Evolutionary conservation across 2,797 vertebrate species (phyloP).

Genomic region (Apogon talboti): DNA sequence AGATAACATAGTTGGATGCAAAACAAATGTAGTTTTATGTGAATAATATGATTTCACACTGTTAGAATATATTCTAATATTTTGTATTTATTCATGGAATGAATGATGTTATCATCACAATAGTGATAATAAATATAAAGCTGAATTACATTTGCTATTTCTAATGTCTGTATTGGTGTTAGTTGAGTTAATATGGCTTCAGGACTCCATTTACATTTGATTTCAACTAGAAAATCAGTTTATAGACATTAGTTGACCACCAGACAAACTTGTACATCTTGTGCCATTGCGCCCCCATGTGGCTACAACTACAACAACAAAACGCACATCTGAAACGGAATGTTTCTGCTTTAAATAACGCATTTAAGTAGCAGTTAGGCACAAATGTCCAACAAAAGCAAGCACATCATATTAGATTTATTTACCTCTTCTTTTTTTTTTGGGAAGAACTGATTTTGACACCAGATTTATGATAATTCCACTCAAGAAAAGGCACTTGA

Average conservation of each 20-base stretch:
- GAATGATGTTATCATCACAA: too few species aligned
- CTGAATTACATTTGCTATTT: too few species aligned
- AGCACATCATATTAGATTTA: not conserved
- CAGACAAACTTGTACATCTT: not conserved
- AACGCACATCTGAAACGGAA: too few species aligned
- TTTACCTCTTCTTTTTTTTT: conserved; percentile 26
- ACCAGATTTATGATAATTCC: fast-evolving
- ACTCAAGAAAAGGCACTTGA: conserved; percentile 34
- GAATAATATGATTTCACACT: too few species aligned
- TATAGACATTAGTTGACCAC: not conserved
- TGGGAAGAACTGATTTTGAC: not conserved
- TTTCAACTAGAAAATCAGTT: not conserved
- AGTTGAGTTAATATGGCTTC: not conserved
- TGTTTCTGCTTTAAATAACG: not conserved
- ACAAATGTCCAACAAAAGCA: not conserved
- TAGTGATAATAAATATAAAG: not conserved
- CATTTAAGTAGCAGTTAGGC: not conserved
- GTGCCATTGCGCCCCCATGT: conserved; percentile 33
- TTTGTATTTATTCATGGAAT: not conserved
- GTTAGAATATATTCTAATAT: too few species aligned
- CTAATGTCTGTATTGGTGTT: not conserved
- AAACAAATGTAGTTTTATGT: too few species aligned
- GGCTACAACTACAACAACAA: not conserved
- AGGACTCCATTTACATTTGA: not conserved
- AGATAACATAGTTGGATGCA: too few species aligned